phyloP scores from a whole-genome alignment of 2,797 vertebrate genomes.

The Malurus leucopterus region DNA sequence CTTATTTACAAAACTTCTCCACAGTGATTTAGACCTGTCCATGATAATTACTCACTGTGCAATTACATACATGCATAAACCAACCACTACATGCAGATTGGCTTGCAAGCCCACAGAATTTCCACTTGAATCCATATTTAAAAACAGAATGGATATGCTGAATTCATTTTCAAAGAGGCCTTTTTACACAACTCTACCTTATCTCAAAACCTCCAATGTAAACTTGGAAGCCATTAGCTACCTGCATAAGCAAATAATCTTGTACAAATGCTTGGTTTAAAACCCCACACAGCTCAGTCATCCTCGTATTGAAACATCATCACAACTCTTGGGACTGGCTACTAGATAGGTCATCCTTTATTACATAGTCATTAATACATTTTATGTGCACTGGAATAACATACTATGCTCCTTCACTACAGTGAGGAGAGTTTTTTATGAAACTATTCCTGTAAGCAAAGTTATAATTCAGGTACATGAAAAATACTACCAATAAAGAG shows the following conservation, averaged over 20 bases:
- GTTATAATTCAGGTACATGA: background rate
- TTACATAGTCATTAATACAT: accelerated
- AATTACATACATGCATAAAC: background rate
- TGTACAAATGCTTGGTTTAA: background rate
- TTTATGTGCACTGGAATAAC: background rate
- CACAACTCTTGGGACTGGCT: background rate
- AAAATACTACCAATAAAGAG: background rate
- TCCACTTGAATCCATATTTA: background rate
- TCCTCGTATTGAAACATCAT: background rate
- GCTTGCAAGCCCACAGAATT: background rate
- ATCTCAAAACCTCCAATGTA: background rate
- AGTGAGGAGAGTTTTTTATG: background rate
- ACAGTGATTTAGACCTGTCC: background rate
- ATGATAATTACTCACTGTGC: background rate
- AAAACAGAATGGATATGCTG: background rate
- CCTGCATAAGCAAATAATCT: background rate
- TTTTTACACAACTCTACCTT: background rate
- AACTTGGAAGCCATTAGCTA: background rate
- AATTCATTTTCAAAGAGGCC: background rate
- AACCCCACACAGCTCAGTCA: background rate
- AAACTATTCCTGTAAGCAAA: background rate
- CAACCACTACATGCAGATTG: background rate
- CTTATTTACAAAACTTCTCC: background rate
- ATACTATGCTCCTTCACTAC: background rate
- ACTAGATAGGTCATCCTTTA: background rate